phyloP scores from a whole-genome alignment of 2,113 vertebrate species.

The Turnix velox region DNA sequence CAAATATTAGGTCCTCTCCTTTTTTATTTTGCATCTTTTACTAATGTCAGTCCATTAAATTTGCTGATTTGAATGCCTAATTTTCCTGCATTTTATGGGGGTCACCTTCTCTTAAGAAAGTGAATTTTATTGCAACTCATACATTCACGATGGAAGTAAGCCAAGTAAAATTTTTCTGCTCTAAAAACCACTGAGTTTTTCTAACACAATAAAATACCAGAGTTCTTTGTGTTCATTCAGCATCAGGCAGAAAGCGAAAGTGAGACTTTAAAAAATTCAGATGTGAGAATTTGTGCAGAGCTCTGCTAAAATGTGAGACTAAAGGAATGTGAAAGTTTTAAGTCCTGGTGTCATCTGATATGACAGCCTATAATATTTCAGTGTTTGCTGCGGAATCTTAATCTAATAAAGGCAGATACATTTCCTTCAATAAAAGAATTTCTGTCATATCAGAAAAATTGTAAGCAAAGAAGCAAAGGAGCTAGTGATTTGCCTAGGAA shows the following conservation, averaged over 20 bases:
- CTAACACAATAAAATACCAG: neutral
- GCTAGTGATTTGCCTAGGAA: neutral
- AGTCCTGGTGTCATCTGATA: neutral
- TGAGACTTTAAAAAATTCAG: neutral
- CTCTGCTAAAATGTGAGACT: neutral
- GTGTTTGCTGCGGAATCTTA: conserved; percentile 8
- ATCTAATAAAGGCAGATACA: neutral
- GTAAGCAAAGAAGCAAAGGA: neutral
- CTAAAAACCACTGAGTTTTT: neutral
- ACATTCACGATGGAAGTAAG: neutral
- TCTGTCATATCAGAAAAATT: neutral
- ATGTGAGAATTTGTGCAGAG: neutral
- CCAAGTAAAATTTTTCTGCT: neutral
- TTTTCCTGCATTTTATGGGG: neutral
- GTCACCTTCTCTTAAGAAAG: neutral
- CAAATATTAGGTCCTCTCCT: neutral
- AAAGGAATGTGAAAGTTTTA: neutral
- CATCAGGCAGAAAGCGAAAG: neutral
- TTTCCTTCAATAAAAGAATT: neutral
- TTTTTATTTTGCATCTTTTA: neutral
- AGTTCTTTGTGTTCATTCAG: neutral
- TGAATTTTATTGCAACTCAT: neutral
- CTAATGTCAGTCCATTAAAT: neutral
- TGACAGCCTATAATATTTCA: neutral
- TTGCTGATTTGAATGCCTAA: neutral